Percentiles rank a stretch among this genome's conserved stretches.
Conservation (phyloP, 30 jellyfish, hydroid and myxozoan species). For the Hydractinia echinata region DNA sequence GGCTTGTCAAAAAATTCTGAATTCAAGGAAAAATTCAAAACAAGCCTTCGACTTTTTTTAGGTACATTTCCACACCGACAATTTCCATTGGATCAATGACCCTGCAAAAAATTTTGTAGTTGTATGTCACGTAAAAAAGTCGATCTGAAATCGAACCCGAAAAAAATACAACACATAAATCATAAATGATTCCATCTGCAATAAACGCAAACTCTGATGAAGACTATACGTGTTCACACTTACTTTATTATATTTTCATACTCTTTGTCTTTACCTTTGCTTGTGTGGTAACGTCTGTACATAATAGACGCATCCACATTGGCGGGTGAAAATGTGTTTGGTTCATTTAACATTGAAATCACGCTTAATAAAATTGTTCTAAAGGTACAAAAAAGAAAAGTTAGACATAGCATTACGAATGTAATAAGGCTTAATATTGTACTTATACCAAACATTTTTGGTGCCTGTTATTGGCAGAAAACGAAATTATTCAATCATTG, state of each 20-base stretch:
- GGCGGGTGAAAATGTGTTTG: conserved; percentile 91
- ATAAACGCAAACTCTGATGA: too few species aligned
- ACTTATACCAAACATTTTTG: too few species aligned
- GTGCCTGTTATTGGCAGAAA: too few species aligned
- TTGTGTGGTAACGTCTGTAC: conserved; percentile 62
- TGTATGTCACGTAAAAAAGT: not conserved
- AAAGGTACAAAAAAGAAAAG: not conserved
- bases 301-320: conserved; percentile 90
- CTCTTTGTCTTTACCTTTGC: conserved; percentile 74
- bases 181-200: too few species aligned
- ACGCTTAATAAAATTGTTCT: conserved; percentile 86
- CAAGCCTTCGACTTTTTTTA: too few species aligned
- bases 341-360: conserved; percentile 80
- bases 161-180: not conserved
- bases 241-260: conserved; percentile 70
- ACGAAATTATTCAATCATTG: too few species aligned
- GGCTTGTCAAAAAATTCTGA: too few species aligned
- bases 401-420: not conserved
- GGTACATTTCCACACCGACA: too few species aligned
- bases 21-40: too few species aligned
- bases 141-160: not conserved
- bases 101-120: too few species aligned
- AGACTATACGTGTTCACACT: not conserved
- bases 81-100: too few species aligned
- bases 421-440: not conserved